Percentiles rank a stretch among this genome's conserved stretches.
phyloP scores from a whole-genome alignment of 1,140 invertebrate genomes.

The Drosophila hydei region DNA sequence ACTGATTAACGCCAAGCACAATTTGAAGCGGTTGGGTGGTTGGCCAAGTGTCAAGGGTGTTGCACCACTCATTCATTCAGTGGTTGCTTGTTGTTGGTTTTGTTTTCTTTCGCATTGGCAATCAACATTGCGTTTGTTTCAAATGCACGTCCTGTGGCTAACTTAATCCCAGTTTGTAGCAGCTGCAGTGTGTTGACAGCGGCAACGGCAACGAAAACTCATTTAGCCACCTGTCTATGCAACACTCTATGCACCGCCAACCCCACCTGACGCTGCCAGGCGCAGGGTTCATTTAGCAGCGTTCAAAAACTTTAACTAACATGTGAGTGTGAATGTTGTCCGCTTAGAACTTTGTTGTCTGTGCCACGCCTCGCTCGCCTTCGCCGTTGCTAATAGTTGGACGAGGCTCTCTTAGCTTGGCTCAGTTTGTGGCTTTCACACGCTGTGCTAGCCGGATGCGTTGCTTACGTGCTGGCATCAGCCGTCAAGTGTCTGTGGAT shows the following conservation, averaged over 20 bases:
- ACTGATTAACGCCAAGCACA: constrained; percentile 16
- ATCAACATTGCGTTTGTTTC: constrained; percentile 46
- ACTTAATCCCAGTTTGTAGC: constrained; percentile 19
- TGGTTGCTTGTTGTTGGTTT: neutral
- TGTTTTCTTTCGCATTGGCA: constrained; percentile 28
- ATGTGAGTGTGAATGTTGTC: constrained; percentile 32
- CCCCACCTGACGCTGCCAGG: neutral
- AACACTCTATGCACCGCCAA: neutral
- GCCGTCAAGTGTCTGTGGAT: constrained; percentile 72
- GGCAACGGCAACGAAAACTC: constrained; percentile 53
- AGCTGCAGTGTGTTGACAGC: constrained; percentile 29
- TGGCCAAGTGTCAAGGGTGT: constrained; percentile 6
- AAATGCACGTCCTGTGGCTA: constrained; percentile 31
- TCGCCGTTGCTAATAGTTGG: neutral
- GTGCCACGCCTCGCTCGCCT: neutral
- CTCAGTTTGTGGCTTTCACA: constrained; percentile 36
- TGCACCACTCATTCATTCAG: constrained; percentile 35
- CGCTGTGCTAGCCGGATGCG: constrained; percentile 57
- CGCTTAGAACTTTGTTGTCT: constrained; percentile 67
- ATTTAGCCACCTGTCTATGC: constrained; percentile 66
- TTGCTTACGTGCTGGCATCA: constrained; percentile 68
- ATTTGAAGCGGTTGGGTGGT: neutral
- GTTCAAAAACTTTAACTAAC: constrained; percentile 22
- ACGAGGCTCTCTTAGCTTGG: neutral
- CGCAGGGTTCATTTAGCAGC: constrained; percentile 11